Evolutionary conservation across 2,888 invertebrate genomes (phyloP).

Genomic region (Leistus spinibarbis): DNA sequence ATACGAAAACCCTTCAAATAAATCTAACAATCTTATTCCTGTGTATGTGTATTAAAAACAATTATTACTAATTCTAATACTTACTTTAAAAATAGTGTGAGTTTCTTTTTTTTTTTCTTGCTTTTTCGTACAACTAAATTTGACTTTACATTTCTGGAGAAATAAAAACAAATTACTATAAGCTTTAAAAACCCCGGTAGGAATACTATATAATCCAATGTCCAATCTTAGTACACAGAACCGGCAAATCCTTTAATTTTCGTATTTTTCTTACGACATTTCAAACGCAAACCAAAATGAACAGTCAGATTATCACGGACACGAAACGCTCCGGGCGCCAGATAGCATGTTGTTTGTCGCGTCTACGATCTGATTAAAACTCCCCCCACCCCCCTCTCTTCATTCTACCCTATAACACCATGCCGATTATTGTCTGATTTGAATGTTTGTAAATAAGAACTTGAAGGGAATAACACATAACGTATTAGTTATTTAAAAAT

Average conservation of each 20-base stretch:
- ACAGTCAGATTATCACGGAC: background rate
- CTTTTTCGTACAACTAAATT: too few species aligned
- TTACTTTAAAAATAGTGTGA: too few species aligned
- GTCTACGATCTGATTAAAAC: constrained; percentile 1
- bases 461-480: background rate
- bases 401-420: too few species aligned
- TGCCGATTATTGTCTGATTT: background rate
- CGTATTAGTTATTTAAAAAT: too few species aligned
- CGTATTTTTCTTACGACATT: background rate
- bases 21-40: background rate
- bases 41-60: background rate
- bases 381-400: background rate
- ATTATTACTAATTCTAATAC: background rate
- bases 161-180: background rate
- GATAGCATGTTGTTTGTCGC: background rate
- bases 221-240: too few species aligned
- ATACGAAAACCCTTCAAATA: background rate
- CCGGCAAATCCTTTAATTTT: background rate
- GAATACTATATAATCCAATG: too few species aligned
- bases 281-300: background rate
- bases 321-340: background rate
- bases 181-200: too few species aligned
- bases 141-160: too few species aligned
- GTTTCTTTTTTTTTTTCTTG: too few species aligned
- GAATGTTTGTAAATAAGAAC: background rate